Base-by-base conservation (phyloP, 37 sponge, comb jelly and placozoan species). In the Spongilla lacustris region DNA sequence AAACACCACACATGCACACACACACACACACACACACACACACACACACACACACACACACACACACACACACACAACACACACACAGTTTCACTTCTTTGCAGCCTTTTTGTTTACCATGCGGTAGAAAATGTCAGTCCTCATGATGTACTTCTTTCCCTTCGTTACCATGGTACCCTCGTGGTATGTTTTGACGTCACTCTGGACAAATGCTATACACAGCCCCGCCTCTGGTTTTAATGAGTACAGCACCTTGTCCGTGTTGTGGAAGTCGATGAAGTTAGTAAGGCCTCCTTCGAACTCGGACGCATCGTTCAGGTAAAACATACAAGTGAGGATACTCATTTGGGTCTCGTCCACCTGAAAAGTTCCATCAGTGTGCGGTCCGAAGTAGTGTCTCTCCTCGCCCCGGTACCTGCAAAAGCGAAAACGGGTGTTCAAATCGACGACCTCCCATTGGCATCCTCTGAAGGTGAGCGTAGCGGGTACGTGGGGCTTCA, bases 81-180 rank as follows among this genome's bases (percentile, higher is more conserved):
- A n/a, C n/a, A n/a, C n/a, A n/a, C n/a, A n/a, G n/a, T n/a, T n/a
- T n/a, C n/a, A n/a, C n/a, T n/a, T n/a, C n/a, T n/a, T n/a, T n/a
- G n/a, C n/a, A n/a, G n/a, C n/a, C n/a, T n/a, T n/a, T n/a, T n/a
- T n/a, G n/a, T n/a, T n/a, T n/a, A n/a, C n/a, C n/a, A n/a, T 41
- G 41, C 41, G 73, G 71, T 83, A 95, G 93, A 96, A 92, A 19
- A 93, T 68, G 71, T 96, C 96, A 72, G 96, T 93, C 82, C 93
- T 87, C 72, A 96, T 67, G 33, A 96, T 93, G 78, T 96, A 96
- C 77, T 96, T 96, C 26, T 83, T 75, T 37, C 96, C 96, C 17
- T 75, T 81, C 28, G 78, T 80, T 36, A 95, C 90, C 46, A 81
- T 27, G 13, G 89, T 90, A 5, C 96, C 96, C 46, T 84, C 88